Conservation (phyloP, 2,888 invertebrate genomes). For the Brenthis ino region DNA sequence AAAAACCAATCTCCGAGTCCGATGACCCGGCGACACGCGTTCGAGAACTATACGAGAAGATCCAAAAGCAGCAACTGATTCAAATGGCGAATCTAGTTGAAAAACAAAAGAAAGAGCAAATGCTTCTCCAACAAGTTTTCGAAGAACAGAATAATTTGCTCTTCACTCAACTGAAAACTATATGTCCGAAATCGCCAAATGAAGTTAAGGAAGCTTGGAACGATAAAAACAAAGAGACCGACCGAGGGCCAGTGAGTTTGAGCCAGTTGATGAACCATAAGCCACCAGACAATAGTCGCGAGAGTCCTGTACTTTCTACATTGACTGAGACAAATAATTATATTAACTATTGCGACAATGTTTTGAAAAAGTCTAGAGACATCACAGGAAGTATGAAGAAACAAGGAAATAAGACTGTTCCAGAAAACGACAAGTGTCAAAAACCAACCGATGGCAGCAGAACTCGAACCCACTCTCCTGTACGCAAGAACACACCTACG, state of each 20-base stretch:
- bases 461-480: constrained; percentile 59
- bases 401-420: constrained; percentile 33
- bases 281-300: constrained; percentile 43
- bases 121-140: constrained; percentile 84
- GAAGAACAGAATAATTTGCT: constrained; percentile 85
- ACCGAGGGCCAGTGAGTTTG: constrained; percentile 69
- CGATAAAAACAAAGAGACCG: constrained; percentile 51
- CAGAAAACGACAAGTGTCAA: constrained; percentile 40
- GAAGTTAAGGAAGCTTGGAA: constrained; percentile 69
- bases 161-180: constrained; percentile 73
- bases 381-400: constrained; percentile 64
- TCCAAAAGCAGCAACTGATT: constrained; percentile 84
- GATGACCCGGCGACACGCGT: constrained; percentile 68
- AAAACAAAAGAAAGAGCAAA: constrained; percentile 85
- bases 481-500: constrained; percentile 43
- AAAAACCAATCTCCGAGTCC: constrained; percentile 48
- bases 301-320: constrained; percentile 56
- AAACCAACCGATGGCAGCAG: constrained; percentile 47
- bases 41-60: constrained; percentile 72
- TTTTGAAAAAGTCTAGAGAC: constrained; percentile 66
- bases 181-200: constrained; percentile 65
- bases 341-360: constrained; percentile 61
- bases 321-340: constrained; percentile 65
- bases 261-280: constrained; percentile 69
- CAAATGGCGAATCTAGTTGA: constrained; percentile 84